Evolutionary conservation across 2,113 vertebrate species (phyloP), one percentile per base, ranked within the genome.

Genomic region (Gasterosteus aculeatus): DNA sequence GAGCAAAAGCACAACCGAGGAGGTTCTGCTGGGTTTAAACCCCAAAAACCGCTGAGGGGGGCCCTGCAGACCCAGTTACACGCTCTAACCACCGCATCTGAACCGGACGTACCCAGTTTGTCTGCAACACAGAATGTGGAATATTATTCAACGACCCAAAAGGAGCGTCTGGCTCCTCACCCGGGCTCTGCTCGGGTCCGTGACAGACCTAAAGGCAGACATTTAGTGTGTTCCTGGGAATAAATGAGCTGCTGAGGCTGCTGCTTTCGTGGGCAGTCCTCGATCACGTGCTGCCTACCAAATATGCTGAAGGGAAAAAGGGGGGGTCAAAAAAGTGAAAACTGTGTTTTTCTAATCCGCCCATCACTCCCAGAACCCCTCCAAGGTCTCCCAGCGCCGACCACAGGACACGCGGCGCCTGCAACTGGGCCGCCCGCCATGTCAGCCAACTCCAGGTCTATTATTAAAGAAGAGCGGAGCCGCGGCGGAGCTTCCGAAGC

Each of bases 351-450:
- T 85, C 61, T 72, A 80, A 83, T 85, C 67, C 82, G 60, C 7
- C 38, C 11, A 86, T 82, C 46, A 19, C 70, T 88, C 65, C 72
- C 75, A 80, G 81, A 87, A 51, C 16, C 46, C 46, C 78, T 84
- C 75, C 26, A 51, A 68, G 68, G 82, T 35, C 81, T 75, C 86
- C 87, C 83, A 86, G 86, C 71, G 47, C 26, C 67, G 77, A 92
- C 89, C 89, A 80, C 91, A 88, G 85, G 84, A 83, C 83, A 81
- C 86, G 66, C 64, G 81, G 89, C 83, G 84, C 87, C 91, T 75
- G 39, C 75, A 69, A 78, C 87, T 79, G 81, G 89, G 89, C 89
- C 39, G 72, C 22, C 1, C 1, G 84, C 89, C 89, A 88, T 85
- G 75, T 70, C 15, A 56, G 70, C 79, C 77, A 59, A 66, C 68